Base-by-base conservation (phyloP, 2,797 vertebrate genomes). In the Trachops cirrhosus region DNA sequence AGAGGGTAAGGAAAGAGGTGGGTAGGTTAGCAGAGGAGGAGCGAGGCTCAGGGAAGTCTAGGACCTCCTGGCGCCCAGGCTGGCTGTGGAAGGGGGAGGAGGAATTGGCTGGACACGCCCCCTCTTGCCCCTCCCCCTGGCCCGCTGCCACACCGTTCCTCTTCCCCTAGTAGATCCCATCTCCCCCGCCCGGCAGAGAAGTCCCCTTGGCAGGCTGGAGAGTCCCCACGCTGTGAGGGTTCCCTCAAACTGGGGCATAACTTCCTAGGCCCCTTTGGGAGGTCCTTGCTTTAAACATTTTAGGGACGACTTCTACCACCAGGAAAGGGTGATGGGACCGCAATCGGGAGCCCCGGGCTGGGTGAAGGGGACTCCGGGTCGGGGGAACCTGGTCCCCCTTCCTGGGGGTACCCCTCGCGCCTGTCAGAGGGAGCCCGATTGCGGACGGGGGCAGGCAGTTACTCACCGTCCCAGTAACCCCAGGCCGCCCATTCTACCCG, bases 391-490 rank as follows among this genome's bases (percentile, higher is more conserved):
- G 64, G 86, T 64, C 71, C 88, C 84, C 90, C 34, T 48, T 75
- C 62, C 84, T 48, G 26, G 39, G 77, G 50, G 32, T 85, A 71
- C 78, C 62, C 90, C 82, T 89, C 39, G n/a, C 74, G 68, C 94
- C 94, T 32, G 26, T 82, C 91, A 12, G 84, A 90, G 91, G 96
- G 93, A 92, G 87, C 96, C 97, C 97, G 97, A 97, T 97, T 98
- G 97, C 96, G 92, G 96, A 96, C 41, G 96, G 91, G 96, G 97
- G 94, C 84, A 89, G 96, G 93, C 91, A 95, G 89, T 80, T 97
- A 96, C 97, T 97, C 97, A 97, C 97, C 96, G 22, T 97, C 97
- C 97, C 98, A 98, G 96, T 95, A 97, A 97, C 96, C 97, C 97
- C 97, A 97, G 78, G 97, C 95, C 95, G 96, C 97, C 97, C 97